Evolutionary conservation across 2,797 vertebrate species (phyloP).

Genomic region (Eospalax fontanierii): DNA sequence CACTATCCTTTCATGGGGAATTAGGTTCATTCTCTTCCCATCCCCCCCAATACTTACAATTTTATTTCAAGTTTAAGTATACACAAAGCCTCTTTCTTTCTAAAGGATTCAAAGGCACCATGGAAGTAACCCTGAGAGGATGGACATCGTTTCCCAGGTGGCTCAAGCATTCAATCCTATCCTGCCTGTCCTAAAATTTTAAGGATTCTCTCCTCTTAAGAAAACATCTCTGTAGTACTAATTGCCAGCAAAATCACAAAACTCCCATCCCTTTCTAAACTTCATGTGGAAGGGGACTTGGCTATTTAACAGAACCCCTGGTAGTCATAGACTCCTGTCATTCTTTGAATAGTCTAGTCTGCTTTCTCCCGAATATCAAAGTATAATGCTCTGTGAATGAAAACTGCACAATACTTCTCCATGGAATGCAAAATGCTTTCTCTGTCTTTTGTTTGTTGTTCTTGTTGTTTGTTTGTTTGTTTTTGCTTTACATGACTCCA

Average conservation of each 20-base stretch:
- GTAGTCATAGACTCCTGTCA: rapidly evolving
- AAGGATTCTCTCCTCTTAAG: neutral
- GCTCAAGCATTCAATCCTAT: neutral
- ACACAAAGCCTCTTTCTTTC: neutral
- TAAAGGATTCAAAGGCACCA: neutral
- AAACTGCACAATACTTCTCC: neutral
- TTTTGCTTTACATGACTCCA: neutral
- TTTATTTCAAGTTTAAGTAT: neutral
- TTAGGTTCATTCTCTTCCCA: neutral
- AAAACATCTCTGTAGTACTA: neutral
- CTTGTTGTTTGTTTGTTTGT: neutral
- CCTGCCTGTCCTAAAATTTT: neutral
- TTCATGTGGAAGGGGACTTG: neutral
- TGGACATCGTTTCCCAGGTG: neutral
- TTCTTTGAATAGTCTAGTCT: too few species aligned
- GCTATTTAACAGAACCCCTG: neutral
- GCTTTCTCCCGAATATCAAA: neutral
- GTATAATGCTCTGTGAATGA: neutral
- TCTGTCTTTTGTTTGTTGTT: too few species aligned
- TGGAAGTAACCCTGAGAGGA: neutral
- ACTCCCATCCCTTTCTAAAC: too few species aligned
- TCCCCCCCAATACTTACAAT: neutral
- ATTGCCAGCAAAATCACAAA: too few species aligned
- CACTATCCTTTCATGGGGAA: neutral
- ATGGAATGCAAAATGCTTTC: too few species aligned